Evolutionary conservation across 2,797 vertebrate genomes (phyloP), one percentile per base, ranked within the genome.

Genomic region (Cossypha polioptera): DNA sequence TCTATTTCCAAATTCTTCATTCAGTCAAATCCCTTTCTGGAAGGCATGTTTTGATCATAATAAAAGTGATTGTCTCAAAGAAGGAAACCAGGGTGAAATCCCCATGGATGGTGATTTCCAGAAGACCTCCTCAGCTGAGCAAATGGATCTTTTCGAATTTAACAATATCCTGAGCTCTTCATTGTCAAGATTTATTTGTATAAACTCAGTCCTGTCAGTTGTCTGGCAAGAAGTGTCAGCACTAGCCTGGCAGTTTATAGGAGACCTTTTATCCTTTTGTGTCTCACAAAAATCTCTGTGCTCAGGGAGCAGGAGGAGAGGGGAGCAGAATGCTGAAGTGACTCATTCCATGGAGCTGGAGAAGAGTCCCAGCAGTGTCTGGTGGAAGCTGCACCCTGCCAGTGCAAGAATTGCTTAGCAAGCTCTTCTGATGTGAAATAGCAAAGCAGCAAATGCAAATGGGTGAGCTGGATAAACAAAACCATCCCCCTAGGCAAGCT

Each of bases 401-500:
- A 91, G 13, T 17, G 50, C 68, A 69, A 67, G 65, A 80, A 87
- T 61, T 89, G 88, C 93, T 94, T 93, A 95, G 88, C 75, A 91
- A 92, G 87, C 68, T 2, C 75, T 88, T 86, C 50, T 10, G 69
- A 83, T 62, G 65, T 5, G 58, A 79, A 93, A 79, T 4, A 82
- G 54, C 81, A 82, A 73, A 91, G 71, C 28, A 65, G 61, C 35
- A 72, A 94, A 94, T 74, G 57, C 84, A 86, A 86, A 88, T 42
- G 54, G n/a, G 5, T 12, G 65, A 96, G 43, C 47, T 66, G 68
- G 68, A 58, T 94, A 88, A 94, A 93, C 81, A 83, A 80, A 94
- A 94, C 42, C 78, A 92, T 75, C 42, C 68, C 88, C 31, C 0
- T 0, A 72, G 66, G 38, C 31, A 71, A 87, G 63, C 79, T 61